A percentile compares a stretch with the other conserved stretches of the same genome.
Conservation (phyloP, 2,797 vertebrate species). For the Leptoclinus maculatus region DNA sequence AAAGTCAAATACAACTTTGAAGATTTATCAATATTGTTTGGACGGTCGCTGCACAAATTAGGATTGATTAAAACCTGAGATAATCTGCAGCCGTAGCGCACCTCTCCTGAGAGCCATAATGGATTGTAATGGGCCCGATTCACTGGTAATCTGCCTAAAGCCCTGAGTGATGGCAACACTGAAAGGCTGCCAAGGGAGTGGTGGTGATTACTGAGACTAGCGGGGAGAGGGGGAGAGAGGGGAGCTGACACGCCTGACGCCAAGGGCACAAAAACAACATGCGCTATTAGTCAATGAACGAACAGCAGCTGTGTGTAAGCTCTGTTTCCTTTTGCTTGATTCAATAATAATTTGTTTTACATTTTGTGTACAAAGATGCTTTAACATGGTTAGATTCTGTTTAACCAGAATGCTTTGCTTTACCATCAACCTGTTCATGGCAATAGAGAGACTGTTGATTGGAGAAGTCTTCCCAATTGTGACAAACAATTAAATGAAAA, state of each 20-base stretch:
- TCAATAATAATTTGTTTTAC: too few relatives aligned
- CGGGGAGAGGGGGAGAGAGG: neutral
- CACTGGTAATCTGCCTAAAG: conserved; percentile 69
- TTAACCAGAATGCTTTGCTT: neutral
- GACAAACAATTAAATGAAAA: neutral
- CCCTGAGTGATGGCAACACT: conserved; percentile 50
- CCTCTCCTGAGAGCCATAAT: conserved; percentile 59
- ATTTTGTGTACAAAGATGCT: neutral
- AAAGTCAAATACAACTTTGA: conserved; percentile 6
- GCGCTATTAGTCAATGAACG: conserved; percentile 1
- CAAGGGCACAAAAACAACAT: conserved; percentile 35
- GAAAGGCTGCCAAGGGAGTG: conserved; percentile 57
- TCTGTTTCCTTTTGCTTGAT: too few relatives aligned
- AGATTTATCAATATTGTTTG: conserved; percentile 32
- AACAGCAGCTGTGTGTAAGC: neutral
- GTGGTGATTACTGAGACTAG: conserved; percentile 52
- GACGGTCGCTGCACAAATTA: conserved; percentile 34
- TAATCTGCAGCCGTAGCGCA: conserved; percentile 56
- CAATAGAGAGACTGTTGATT: neutral
- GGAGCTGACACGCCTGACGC: neutral
- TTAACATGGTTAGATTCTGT: neutral
- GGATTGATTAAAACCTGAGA: conserved; percentile 58
- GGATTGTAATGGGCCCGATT: conserved; percentile 64
- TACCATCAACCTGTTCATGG: neutral
- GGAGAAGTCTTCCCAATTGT: neutral